These are phyloP conservation scores for Callipepla californica DNA, from an alignment of 2,113 vertebrate species.

Conservation along the genomic window DNA sequence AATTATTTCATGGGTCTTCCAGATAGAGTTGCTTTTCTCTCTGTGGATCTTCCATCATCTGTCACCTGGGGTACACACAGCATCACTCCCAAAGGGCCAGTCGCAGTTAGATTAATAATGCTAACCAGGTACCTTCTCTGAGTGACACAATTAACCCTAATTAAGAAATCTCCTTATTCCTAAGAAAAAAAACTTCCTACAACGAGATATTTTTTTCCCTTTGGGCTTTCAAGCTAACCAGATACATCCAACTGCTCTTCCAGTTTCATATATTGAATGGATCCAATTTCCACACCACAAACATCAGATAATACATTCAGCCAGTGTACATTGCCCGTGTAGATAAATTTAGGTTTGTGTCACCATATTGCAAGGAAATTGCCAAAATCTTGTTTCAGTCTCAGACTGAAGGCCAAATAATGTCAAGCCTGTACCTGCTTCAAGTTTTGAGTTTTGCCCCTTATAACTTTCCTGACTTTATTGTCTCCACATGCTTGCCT, in stretches of 20 bases:
- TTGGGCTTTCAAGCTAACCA: conserved; percentile 1
- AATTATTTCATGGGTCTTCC: neutral
- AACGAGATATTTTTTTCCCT: conserved; percentile 13
- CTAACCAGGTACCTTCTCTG: neutral
- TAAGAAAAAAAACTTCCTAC: neutral
- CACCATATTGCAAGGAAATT: neutral
- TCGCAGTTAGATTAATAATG: conserved; percentile 12
- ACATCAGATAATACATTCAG: neutral
- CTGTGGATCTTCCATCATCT: neutral
- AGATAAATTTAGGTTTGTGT: conserved; percentile 8
- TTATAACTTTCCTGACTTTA: neutral
- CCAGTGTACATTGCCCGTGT: neutral
- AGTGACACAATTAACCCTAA: conserved; percentile 34
- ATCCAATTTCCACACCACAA: neutral
- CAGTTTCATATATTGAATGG: neutral
- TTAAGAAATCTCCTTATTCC: neutral
- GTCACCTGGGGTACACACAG: neutral
- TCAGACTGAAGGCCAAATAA: conserved; percentile 12
- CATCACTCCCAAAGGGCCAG: neutral
- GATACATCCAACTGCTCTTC: neutral
- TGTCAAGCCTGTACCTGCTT: neutral
- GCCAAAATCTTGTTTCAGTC: conserved; percentile 8
- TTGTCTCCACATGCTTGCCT: neutral
- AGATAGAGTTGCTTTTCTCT: neutral
- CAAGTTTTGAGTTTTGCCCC: neutral